phyloP scores from a whole-genome alignment of 2,113 vertebrate genomes.

The Todiramphus chloris region DNA sequence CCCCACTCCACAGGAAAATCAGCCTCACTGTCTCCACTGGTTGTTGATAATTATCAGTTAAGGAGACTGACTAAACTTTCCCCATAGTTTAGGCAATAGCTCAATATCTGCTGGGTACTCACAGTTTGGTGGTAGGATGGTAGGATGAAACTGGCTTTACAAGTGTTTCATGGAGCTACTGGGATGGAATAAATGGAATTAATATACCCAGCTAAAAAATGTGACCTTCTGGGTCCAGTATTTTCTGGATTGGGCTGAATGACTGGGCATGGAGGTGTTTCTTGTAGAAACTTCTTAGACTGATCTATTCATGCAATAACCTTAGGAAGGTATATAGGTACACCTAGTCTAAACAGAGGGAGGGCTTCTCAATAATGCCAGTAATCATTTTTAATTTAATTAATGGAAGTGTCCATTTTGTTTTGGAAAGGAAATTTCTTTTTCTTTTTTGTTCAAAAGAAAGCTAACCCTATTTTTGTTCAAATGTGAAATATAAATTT shows the following conservation, averaged over 20 bases:
- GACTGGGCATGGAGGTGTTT: not conserved
- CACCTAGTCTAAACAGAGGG: not conserved
- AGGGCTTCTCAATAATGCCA: not conserved
- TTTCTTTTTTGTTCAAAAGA: not conserved
- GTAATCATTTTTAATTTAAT: too few relatives aligned
- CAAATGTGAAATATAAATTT: not conserved
- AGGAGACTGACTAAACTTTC: not conserved
- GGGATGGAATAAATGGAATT: not conserved
- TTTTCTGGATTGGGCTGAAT: not conserved
- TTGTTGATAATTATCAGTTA: not conserved
- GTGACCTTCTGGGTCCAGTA: not conserved
- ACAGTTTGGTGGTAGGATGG: not conserved
- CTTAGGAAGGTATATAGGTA: not conserved
- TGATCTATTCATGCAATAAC: not conserved
- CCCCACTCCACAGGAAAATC: not conserved
- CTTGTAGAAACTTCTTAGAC: not conserved
- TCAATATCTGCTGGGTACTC: not conserved
- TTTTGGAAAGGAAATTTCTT: not conserved
- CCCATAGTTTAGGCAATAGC: not conserved
- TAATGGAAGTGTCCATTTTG: not conserved
- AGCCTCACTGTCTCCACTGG: not conserved
- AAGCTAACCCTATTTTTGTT: not conserved
- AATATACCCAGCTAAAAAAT: not conserved
- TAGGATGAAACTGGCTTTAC: not conserved
- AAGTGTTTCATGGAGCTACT: not conserved